phyloP scores from a whole-genome alignment of 2,113 vertebrate species.

The Cnemophilus loriae region DNA sequence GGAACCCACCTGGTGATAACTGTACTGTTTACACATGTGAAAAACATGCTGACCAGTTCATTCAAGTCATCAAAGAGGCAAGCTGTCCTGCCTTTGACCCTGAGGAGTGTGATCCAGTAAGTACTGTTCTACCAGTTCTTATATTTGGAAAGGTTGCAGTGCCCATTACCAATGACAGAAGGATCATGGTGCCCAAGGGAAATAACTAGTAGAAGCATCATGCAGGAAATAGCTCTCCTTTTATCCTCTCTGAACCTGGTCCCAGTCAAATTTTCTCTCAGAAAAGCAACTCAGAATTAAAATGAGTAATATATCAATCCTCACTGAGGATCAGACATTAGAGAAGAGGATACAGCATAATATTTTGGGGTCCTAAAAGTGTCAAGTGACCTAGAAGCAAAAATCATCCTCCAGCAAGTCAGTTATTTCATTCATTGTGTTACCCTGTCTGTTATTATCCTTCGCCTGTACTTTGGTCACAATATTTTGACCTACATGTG shows the following conservation, averaged over 20 bases:
- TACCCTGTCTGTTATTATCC: not conserved
- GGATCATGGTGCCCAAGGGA: not conserved
- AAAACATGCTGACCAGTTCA: not conserved
- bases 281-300: not conserved
- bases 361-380: not conserved
- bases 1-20: constrained; percentile 26
- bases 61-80: constrained; percentile 11
- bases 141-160: not conserved
- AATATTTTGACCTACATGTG: not conserved
- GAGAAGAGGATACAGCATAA: not conserved
- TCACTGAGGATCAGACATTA: not conserved
- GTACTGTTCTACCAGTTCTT: not conserved
- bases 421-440: not conserved
- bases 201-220: not conserved
- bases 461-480: not conserved
- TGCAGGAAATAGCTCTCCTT: not conserved
- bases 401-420: not conserved
- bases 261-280: not conserved
- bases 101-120: constrained; percentile 54
- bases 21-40: constrained; percentile 68
- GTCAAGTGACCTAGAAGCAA: not conserved
- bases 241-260: not conserved
- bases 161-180: not conserved
- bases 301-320: not conserved
- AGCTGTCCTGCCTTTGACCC: constrained; percentile 14